Base-by-base conservation (phyloP, 2,888 invertebrate genomes). In the Caenorhabditis panamensis region DNA sequence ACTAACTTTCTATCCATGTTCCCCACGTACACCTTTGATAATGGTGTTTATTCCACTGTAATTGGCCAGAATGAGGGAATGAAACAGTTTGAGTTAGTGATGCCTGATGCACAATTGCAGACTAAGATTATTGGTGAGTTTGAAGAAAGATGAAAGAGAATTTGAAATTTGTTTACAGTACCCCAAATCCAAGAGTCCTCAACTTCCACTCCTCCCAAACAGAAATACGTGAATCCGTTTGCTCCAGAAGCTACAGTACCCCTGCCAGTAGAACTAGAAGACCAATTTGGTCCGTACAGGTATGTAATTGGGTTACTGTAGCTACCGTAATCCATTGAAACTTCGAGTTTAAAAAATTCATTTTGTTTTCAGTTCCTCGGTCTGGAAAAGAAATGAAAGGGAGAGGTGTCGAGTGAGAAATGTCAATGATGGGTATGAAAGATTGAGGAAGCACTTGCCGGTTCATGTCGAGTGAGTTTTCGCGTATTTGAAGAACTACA, bases 361-460 rank as follows among this genome's bases (percentile, higher is more conserved):
- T 9, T 9, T 13, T 11, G 13, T 47, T 63, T 85, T 83, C 56
- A 87, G 88, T 8, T 89, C 89, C 0, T 89, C 91, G 0, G 90
- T 92, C 5, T 89, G 90, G 86, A 88, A 89, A 56, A 84, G 92
- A 53, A 92, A 92, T 72, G 91, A 92, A 76, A 82, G 92, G 9
- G 92, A 92, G 71, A 73, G 92, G 18, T 89, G 89, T 56, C 84
- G 92, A 28, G 92, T 92, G 13, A 83, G 91, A 16, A 90, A 89
- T 80, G 91, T 92, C 1, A 92, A 92, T 69, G 91, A 91, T 16
- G 92, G 91, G n/a, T 92, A 91, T 77, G 91, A 91, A 37, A 81
- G 85, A 26, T 77, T 92, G 44, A 73, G 91, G 41, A 84, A 85
- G n/a, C 88, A 89, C 66, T 82, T 92, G 28, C 92, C 92, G 5